phyloP scores from a whole-genome alignment of 2,797 vertebrate genomes.

The Champsocephalus esox region DNA sequence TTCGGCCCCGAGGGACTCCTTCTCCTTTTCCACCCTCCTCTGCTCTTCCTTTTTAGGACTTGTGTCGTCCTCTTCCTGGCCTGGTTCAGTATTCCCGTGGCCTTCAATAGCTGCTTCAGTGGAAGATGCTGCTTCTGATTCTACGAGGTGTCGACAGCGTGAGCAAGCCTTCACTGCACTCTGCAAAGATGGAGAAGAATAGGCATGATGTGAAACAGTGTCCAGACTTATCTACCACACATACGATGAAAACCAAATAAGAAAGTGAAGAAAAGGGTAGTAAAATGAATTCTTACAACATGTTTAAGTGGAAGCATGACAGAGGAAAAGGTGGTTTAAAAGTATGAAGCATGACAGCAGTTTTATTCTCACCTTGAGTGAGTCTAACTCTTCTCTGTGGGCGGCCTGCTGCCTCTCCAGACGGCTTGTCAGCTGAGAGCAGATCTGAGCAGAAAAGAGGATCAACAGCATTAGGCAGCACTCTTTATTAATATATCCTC shows the following conservation, averaged over 20 bases:
- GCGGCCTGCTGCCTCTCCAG: slow-evolving; percentile 90
- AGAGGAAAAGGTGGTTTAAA: slow-evolving; percentile 1
- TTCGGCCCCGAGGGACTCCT: slow-evolving; percentile 87
- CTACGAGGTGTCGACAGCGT: slow-evolving; percentile 39
- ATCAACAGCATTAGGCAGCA: slow-evolving; percentile 16
- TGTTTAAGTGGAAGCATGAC: neutral
- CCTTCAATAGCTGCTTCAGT: neutral
- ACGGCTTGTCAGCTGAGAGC: slow-evolving; percentile 91
- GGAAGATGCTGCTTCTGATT: neutral
- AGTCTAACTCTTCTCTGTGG: slow-evolving; percentile 88
- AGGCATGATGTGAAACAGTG: neutral
- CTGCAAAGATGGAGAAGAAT: slow-evolving; percentile 36
- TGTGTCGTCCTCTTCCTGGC: neutral
- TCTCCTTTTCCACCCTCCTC: slow-evolving; percentile 79
- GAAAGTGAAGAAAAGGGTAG: neutral
- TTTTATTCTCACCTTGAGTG: slow-evolving; percentile 86
- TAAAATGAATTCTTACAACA: neutral
- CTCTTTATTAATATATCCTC: neutral
- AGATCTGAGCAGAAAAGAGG: slow-evolving; percentile 85
- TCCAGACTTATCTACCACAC: neutral
- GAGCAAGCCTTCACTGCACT: slow-evolving; percentile 55
- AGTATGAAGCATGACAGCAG: slow-evolving; percentile 12
- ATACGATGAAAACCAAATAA: neutral
- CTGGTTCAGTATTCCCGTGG: neutral
- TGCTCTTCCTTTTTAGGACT: slow-evolving; percentile 2